Conservation (phyloP, 2,888 invertebrate species). For the Mylabris sibirica region DNA sequence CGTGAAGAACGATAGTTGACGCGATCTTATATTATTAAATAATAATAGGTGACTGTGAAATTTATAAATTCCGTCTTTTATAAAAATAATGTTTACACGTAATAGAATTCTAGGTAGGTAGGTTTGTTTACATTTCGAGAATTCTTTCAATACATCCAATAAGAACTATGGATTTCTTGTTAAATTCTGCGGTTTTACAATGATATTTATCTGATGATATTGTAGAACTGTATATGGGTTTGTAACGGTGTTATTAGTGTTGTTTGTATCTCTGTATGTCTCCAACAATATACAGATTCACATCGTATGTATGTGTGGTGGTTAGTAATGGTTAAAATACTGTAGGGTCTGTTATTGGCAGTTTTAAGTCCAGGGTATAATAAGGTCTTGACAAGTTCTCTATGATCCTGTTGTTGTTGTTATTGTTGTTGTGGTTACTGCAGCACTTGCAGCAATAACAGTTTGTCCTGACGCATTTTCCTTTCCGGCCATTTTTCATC, state of each 20-base stretch:
- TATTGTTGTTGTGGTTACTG: not conserved
- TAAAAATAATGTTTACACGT: too few species aligned
- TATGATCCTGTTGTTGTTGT: conserved; percentile 1
- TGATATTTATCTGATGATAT: not conserved
- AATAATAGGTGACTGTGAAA: conserved; percentile 17
- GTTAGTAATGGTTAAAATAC: conserved; percentile 17
- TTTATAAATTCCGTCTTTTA: conserved; percentile 9
- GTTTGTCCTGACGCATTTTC: not conserved
- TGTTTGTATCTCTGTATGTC: not conserved
- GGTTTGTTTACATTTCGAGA: not conserved
- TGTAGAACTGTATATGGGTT: not conserved
- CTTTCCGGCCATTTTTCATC: not conserved
- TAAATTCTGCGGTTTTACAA: not conserved
- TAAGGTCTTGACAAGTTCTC: conserved; percentile 24
- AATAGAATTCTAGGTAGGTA: not conserved
- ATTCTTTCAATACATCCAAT: conserved; percentile 3
- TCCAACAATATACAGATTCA: conserved; percentile 20
- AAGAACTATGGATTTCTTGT: not conserved
- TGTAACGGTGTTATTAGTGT: conserved; percentile 5
- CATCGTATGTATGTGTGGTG: conserved; percentile 20
- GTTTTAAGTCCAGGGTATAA: conserved; percentile 21
- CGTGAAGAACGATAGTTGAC: conserved; percentile 19
- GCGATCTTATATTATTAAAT: conserved; percentile 10
- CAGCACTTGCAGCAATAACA: not conserved
- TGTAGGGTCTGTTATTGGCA: conserved; percentile 22